Base-by-base conservation (phyloP, 2,888 invertebrate genomes). In the Latrodectus hesperus region DNA sequence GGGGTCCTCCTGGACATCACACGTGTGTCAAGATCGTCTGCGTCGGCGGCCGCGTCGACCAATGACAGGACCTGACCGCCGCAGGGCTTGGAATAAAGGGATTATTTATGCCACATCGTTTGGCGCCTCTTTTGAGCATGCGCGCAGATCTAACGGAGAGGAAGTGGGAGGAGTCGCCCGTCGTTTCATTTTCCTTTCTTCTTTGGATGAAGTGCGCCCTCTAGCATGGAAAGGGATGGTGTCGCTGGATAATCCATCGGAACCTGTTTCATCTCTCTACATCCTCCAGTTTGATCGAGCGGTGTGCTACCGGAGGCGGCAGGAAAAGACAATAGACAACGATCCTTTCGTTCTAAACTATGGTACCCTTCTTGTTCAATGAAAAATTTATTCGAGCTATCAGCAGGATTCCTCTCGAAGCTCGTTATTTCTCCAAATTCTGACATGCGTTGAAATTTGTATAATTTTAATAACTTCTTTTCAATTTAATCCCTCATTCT, bases 71-170 rank as follows among this genome's bases (percentile, higher is more conserved):
- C 86, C 72, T 86, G 81, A 72, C 81, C 81, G 86, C 86, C 81
- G 86, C 86, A 86, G 86, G 86, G 86, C 86, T 81, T 55, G 81
- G 81, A 86, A 86, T 86, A 86, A 86, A 86, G 86, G 68, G 86
- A 86, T 86, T 86, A 86, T 86, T 86, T 80, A 86, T 86, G 86
- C 86, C 86, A 81, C 86, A 81, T 81, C 86, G 86, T 81, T 67
- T 80, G 86, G 72, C 49, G 67, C 16, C 22, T 5, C 17, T 14
- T 65, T 12, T 77, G 86, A 65, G 86, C 86, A 86, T 76, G 86
- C 86, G 86, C 26, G 55, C 38, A 51, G 53, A 73, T 78, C 73
- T 52, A 67, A 64, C 67, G 65, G 72, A 81, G 53, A 86, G 86
- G 81, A 86, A 86, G 76, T 86, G 67, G 86, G 86, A 86, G 86